Evolutionary conservation across 2,888 invertebrate species (phyloP).

Genomic region (Bombyx huttoni): DNA sequence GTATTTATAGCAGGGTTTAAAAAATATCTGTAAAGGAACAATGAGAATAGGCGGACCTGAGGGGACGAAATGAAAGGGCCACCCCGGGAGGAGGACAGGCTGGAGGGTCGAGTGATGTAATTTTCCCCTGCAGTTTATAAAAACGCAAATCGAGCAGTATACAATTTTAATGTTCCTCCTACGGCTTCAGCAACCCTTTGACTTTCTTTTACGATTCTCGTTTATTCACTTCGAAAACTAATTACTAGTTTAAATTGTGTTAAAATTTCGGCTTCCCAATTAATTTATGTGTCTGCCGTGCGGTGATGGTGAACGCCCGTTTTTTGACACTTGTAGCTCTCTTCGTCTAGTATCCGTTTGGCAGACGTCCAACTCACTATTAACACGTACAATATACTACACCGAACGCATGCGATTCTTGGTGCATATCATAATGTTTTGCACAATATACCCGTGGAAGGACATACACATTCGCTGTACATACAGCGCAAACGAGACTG

Average conservation of each 20-base stretch:
- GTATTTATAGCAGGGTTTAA: constrained; percentile 2
- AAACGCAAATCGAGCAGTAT: constrained; percentile 25
- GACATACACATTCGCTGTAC: no score
- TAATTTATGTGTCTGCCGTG: constrained; percentile 43
- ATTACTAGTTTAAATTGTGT: constrained; percentile 16
- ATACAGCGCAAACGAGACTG: no score
- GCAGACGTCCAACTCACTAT: constrained; percentile 37
- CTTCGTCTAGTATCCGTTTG: constrained; percentile 34
- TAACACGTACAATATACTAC: constrained; percentile 3
- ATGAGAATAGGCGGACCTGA: constrained; percentile 17
- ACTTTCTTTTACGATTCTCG: constrained; percentile 1
- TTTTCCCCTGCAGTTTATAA: constrained; percentile 40
- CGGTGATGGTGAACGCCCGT: constrained; percentile 33
- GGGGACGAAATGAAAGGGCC: constrained; percentile 43
- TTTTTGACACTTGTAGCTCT: constrained; percentile 57
- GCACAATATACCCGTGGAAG: no score
- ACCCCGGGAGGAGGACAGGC: constrained; percentile 28
- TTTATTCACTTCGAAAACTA: background rate
- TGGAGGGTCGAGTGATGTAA: constrained; percentile 34
- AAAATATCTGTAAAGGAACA: constrained; percentile 26
- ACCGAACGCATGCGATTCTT: constrained; percentile 11
- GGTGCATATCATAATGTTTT: constrained; percentile 8
- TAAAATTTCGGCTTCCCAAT: constrained; percentile 45
- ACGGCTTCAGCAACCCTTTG: constrained; percentile 20
- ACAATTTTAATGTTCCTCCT: constrained; percentile 27